Evolutionary conservation across 1,140 invertebrate species (phyloP).

Genomic region (Zaprionus ornatus): DNA sequence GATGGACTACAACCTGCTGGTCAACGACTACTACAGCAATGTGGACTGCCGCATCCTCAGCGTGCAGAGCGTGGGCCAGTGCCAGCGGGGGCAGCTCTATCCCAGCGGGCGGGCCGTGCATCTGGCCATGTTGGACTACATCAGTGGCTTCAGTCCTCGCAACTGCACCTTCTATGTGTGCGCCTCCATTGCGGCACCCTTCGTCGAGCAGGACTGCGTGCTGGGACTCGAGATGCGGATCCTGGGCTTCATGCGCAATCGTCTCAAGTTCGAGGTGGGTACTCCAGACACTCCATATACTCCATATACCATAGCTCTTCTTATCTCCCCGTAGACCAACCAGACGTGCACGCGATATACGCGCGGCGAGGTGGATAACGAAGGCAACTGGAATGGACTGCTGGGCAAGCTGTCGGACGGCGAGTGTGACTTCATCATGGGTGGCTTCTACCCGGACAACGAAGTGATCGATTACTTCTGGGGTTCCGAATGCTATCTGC

Average conservation of each 20-base stretch:
- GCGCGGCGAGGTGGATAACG: conserved; percentile 82
- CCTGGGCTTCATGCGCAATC: conserved; percentile 66
- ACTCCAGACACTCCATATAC: not conserved
- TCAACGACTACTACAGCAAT: conserved; percentile 77
- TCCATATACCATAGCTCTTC: not conserved
- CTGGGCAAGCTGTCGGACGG: conserved; percentile 79
- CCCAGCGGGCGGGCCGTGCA: conserved; percentile 34
- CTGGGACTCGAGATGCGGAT: conserved; percentile 74
- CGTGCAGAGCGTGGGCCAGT: conserved; percentile 64
- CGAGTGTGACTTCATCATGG: conserved; percentile 84
- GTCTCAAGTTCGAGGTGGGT: conserved; percentile 66
- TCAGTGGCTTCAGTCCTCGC: conserved; percentile 55
- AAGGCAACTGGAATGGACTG: conserved; percentile 84
- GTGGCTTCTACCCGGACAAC: conserved; percentile 85
- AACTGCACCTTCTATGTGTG: conserved; percentile 80
- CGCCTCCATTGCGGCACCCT: conserved; percentile 70
- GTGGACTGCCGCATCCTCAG: conserved; percentile 58
- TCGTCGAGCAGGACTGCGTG: conserved; percentile 70
- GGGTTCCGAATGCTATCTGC: conserved; percentile 84
- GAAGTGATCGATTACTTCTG: conserved; percentile 85
- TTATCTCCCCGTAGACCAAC: conserved; percentile 44
- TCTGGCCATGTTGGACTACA: conserved; percentile 52
- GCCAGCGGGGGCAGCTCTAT: conserved; percentile 47
- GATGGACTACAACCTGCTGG: conserved; percentile 63
- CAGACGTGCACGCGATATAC: conserved; percentile 85